phyloP scores from a whole-genome alignment of 2,797 vertebrate species.

The Phataginus tetradactyla region DNA sequence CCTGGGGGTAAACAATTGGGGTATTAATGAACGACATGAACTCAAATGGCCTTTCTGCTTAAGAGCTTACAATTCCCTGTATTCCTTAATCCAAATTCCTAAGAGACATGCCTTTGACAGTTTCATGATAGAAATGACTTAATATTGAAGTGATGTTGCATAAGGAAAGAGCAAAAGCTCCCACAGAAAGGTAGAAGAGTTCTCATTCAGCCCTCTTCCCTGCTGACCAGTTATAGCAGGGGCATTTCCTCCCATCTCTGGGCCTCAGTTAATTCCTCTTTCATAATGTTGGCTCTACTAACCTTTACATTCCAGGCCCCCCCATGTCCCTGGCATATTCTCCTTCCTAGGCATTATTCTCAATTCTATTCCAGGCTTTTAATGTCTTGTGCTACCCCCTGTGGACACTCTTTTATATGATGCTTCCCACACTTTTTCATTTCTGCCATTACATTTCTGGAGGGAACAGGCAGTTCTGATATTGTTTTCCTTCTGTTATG shows the following conservation, averaged over 20 bases:
- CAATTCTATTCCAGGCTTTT: neutral
- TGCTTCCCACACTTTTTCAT: neutral
- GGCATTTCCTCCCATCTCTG: too few relatives aligned
- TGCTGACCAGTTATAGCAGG: rapidly evolving
- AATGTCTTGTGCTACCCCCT: rapidly evolving
- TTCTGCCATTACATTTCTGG: conserved; percentile 31
- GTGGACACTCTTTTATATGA: neutral
- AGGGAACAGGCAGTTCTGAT: conserved; percentile 63
- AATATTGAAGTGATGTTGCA: neutral
- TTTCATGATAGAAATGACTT: neutral
- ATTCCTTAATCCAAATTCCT: neutral
- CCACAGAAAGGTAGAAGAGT: rapidly evolving
- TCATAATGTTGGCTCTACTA: rapidly evolving
- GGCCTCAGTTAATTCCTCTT: neutral
- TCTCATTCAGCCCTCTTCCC: neutral
- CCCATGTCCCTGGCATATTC: neutral
- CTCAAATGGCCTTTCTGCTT: neutral
- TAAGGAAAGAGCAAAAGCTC: neutral
- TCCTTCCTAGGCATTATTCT: neutral
- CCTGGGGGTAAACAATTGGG: neutral
- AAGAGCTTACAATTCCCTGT: neutral
- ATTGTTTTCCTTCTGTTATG: conserved; percentile 16
- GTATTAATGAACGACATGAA: neutral
- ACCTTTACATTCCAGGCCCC: neutral
- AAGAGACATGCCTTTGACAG: neutral